Evolutionary conservation across 2,888 invertebrate genomes (phyloP), one percentile per base, ranked within the genome.

Genomic region (Iphiclides podalirius): DNA sequence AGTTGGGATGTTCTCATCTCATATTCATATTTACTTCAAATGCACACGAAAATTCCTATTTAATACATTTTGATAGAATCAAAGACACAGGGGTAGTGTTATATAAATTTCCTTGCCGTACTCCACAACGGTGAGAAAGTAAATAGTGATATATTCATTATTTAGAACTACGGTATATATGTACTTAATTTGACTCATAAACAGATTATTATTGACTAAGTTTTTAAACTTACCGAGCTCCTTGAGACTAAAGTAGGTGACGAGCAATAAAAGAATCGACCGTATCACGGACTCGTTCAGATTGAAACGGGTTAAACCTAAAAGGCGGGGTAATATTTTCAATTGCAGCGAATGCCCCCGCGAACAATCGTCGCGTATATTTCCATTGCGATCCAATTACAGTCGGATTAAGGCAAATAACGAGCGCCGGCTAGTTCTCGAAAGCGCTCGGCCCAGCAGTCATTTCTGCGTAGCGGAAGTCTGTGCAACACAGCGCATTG

Each of bases 401-500:
- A 40, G 44, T 17, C 11, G 44, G 50, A 42, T 35, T 40, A 39
- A 35, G 40, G 20, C 17, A 36, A 50, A 49, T 38, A 39, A 39
- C 15, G 20, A 14, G 14, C 28, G 2, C 14, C 15, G 35, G 40
- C 44, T 40, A 26, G 40, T 45, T 44, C 35, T 17, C 39, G 16
- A 50, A 44, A 50, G 50, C 40, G 34, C 35, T 48, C 37, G 33
- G 37, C 35, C 35, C 3, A 35, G 28, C 26, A 3, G 50, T 44
- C 35, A 50, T 50, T 50, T 49, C 28, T 28, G 34, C 26, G 44
- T 33, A 39, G 49, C 12, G 36, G 36, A 11, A 34, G 40, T 20
- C 42, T 17, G 17, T 38, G 42, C 48, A 43, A 48, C 43, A 39
- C 38, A 43, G 39, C 35, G 44, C 39, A 50, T 44, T 50, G 44